Percentiles rank a stretch among this genome's conserved stretches.
Conservation (phyloP, 2,888 invertebrate species). For the Athalia rosae region DNA sequence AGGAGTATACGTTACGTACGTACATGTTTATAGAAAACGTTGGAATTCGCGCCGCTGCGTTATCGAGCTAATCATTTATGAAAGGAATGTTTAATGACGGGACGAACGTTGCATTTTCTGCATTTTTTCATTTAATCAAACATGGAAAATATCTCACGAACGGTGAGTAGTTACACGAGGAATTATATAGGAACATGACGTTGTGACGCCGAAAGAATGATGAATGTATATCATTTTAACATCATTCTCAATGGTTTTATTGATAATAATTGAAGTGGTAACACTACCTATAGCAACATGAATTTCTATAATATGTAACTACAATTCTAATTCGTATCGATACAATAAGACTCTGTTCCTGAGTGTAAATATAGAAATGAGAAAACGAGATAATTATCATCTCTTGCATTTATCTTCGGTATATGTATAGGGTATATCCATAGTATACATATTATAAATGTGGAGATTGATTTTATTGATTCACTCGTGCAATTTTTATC, state of each 20-base stretch:
- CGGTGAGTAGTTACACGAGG: too few relatives aligned
- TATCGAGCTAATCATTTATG: too few relatives aligned
- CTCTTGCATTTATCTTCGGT: neutral
- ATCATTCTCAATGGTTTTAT: slow-evolving; percentile 58
- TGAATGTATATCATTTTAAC: slow-evolving; percentile 51
- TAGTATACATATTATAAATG: neutral
- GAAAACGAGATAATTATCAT: slow-evolving; percentile 14
- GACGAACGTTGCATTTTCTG: too few relatives aligned
- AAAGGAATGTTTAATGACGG: too few relatives aligned
- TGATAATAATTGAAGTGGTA: slow-evolving; percentile 67
- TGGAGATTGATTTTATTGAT: neutral
- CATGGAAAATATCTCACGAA: neutral
- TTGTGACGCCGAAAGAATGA: neutral
- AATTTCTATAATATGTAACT: slow-evolving; percentile 40
- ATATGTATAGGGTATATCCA: neutral
- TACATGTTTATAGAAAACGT: too few relatives aligned
- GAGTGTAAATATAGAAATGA: slow-evolving; percentile 46
- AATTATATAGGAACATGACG: too few relatives aligned
- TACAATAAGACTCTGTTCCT: slow-evolving; percentile 55
- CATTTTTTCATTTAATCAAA: neutral
- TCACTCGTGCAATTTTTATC: neutral
- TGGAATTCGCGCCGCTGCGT: too few relatives aligned
- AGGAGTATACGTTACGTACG: too few relatives aligned
- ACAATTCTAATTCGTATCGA: slow-evolving; percentile 49
- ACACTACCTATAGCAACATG: slow-evolving; percentile 57